Conservation (phyloP, 2,888 invertebrate genomes). For the Cheilosia grossa region DNA sequence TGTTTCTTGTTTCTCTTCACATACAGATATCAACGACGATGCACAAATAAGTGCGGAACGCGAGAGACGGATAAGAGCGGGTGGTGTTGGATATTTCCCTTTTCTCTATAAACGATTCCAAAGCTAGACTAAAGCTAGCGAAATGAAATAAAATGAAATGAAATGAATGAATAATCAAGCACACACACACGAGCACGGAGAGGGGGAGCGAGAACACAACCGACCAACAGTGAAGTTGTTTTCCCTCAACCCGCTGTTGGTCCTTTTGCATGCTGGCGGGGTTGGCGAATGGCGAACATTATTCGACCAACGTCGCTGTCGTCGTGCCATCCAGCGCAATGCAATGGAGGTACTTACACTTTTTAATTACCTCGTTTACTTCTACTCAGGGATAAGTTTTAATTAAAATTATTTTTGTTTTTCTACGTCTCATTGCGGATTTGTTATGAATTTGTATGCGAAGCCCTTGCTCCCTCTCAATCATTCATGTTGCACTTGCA, state of each 20-base stretch:
- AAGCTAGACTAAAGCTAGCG: slow-evolving; percentile 67
- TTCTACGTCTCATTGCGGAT: slow-evolving; percentile 72
- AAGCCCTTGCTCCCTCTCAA: slow-evolving; percentile 43
- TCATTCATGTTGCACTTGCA: slow-evolving; percentile 38
- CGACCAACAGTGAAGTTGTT: slow-evolving; percentile 41
- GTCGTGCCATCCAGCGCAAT: slow-evolving; percentile 33
- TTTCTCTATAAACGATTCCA: slow-evolving; percentile 65
- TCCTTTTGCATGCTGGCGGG: slow-evolving; percentile 6
- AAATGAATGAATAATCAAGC: slow-evolving; percentile 76
- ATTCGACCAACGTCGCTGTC: slow-evolving; percentile 35
- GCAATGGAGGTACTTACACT: slow-evolving; percentile 75
- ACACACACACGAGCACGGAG: slow-evolving; percentile 29
- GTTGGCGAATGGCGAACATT: neutral
- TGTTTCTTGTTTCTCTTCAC: slow-evolving; percentile 26
- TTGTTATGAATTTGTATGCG: slow-evolving; percentile 75
- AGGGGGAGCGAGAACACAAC: slow-evolving; percentile 15
- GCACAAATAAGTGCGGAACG: slow-evolving; percentile 33
- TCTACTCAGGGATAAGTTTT: slow-evolving; percentile 80
- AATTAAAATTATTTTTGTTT: slow-evolving; percentile 81
- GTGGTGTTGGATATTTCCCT: slow-evolving; percentile 27
- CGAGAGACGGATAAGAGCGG: neutral
- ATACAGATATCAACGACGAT: slow-evolving; percentile 53
- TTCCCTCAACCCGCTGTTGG: neutral
- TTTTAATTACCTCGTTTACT: slow-evolving; percentile 78
- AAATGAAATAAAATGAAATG: slow-evolving; percentile 75